These are phyloP conservation scores for Tineola bisselliella DNA, from an alignment of 2,888 invertebrate species.

Conservation along the genomic window DNA sequence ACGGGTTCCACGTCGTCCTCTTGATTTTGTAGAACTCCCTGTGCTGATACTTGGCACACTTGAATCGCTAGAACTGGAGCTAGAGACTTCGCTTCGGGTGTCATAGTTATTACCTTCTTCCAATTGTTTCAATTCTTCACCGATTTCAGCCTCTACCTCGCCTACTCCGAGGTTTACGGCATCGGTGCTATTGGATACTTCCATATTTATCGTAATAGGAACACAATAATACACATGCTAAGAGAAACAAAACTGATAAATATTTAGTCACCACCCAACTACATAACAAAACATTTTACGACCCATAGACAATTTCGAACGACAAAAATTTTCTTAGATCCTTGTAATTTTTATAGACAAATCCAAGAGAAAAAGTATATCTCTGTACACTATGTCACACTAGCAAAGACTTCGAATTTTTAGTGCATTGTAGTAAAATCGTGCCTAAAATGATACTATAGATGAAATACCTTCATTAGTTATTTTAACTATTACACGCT, in stretches of 20 bases:
- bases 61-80: slow-evolving; percentile 77
- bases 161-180: slow-evolving; percentile 73
- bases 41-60: slow-evolving; percentile 82
- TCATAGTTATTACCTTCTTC: slow-evolving; percentile 81
- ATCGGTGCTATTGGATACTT: slow-evolving; percentile 63
- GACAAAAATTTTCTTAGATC: too few relatives aligned
- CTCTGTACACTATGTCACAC: too few relatives aligned
- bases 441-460: too few relatives aligned
- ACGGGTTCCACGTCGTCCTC: slow-evolving; percentile 52
- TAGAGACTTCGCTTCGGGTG: slow-evolving; percentile 89
- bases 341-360: too few relatives aligned
- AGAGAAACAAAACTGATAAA: background rate
- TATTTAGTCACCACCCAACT: background rate
- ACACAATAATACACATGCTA: background rate
- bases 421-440: too few relatives aligned
- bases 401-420: too few relatives aligned
- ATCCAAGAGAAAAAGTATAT: too few relatives aligned
- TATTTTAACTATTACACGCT: too few relatives aligned
- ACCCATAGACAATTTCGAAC: too few relatives aligned
- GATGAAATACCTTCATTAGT: too few relatives aligned
- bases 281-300: background rate
- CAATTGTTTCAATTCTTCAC: slow-evolving; percentile 80
- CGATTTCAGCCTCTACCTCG: slow-evolving; percentile 77
- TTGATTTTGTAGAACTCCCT: slow-evolving; percentile 54
- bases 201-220: background rate